Conservation (phyloP, 2,888 invertebrate species). For the Pristionchus entomophagus region DNA sequence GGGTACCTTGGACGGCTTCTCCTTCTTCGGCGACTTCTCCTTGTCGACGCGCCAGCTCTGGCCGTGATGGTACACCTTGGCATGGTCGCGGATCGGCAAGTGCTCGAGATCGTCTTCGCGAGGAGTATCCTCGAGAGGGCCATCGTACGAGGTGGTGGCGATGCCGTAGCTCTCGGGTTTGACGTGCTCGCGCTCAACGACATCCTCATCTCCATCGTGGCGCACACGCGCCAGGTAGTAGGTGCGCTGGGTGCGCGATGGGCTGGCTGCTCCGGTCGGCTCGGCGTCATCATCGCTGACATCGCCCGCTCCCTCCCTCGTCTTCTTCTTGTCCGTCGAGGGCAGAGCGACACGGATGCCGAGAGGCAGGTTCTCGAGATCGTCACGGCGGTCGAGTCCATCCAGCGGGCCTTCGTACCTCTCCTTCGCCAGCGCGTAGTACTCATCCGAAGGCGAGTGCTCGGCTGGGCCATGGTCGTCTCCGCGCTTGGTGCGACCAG, state of each 20-base stretch:
- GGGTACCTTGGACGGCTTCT: neutral
- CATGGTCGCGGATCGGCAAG: conserved; percentile 28
- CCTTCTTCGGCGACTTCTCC: conserved; percentile 37
- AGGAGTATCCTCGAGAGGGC: conserved; percentile 31
- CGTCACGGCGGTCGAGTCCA: conserved; percentile 27
- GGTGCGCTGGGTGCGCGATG: conserved; percentile 10
- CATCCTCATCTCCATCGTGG: conserved; percentile 30
- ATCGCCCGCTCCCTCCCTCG: neutral
- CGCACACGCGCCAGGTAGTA: conserved; percentile 13
- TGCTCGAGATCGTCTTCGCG: conserved; percentile 42
- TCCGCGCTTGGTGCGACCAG: neutral
- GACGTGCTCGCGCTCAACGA: conserved; percentile 30
- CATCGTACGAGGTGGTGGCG: conserved; percentile 27
- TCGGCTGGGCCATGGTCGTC: neutral
- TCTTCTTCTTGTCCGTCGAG: conserved; percentile 13
- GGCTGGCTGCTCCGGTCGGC: conserved; percentile 16
- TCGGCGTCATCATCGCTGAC: conserved; percentile 5
- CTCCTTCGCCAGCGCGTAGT: conserved; percentile 4
- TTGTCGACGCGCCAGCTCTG: conserved; percentile 42
- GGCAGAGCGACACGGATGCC: conserved; percentile 21
- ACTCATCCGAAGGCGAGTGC: conserved; percentile 20
- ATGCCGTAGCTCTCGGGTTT: conserved; percentile 20
- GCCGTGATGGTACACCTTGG: conserved; percentile 16
- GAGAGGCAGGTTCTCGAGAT: conserved; percentile 36
- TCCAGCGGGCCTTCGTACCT: conserved; percentile 36